A percentile compares a stretch with the other conserved stretches of the same genome.
phyloP scores from a whole-genome alignment of 2,797 vertebrate species.

The Psittacula derbiana region DNA sequence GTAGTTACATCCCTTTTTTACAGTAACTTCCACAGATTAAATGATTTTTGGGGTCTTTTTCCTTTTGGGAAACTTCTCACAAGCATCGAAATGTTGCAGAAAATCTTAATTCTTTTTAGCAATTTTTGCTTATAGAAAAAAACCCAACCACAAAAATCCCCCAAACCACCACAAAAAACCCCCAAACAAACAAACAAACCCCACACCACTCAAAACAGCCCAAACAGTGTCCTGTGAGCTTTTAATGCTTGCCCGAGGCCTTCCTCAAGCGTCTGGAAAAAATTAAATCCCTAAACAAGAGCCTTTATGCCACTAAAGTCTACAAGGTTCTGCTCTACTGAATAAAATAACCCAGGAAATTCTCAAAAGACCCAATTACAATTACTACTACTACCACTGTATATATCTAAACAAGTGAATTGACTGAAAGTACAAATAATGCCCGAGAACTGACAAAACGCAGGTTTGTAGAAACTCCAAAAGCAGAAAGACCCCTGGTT shows the following conservation, averaged over 20 bases:
- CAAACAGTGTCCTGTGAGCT: neutral
- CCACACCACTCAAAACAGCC: neutral
- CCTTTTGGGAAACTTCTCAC: neutral
- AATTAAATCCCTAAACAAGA: slow-evolving; percentile 47
- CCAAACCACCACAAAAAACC: no score
- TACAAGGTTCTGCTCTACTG: slow-evolving; percentile 41
- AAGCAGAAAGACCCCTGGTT: neutral
- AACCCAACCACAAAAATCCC: neutral
- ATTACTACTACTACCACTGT: neutral
- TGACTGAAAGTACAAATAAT: neutral
- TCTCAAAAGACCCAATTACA: slow-evolving; percentile 25
- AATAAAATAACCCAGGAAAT: slow-evolving; percentile 42
- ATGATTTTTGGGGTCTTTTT: neutral
- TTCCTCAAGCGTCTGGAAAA: slow-evolving; percentile 42
- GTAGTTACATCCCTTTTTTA: neutral
- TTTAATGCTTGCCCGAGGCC: slow-evolving; percentile 25
- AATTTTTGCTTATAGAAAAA: neutral
- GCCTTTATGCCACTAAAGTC: slow-evolving; percentile 22
- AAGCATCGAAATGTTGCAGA: neutral
- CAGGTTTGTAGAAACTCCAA: neutral
- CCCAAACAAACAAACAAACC: neutral
- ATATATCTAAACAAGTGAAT: neutral
- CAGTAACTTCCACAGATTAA: neutral
- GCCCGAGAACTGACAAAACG: neutral
- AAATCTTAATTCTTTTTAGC: neutral